These are phyloP conservation scores for Spinus pinus DNA, from an alignment of 2,797 vertebrate genomes.

Conservation along the genomic window DNA sequence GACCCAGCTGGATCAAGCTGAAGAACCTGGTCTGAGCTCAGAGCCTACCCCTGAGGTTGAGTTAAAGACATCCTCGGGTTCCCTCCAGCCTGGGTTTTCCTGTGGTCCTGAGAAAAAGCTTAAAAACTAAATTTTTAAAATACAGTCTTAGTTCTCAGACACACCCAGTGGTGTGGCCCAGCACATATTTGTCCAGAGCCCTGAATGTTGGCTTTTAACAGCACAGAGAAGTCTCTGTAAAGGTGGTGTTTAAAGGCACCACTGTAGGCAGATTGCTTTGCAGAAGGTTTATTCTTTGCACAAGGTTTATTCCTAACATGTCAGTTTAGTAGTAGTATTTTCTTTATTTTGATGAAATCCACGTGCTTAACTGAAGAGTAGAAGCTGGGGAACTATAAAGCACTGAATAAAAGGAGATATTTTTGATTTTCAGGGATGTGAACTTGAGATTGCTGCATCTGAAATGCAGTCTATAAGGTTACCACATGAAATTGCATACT, in stretches of 20 bases:
- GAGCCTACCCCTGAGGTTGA: not conserved
- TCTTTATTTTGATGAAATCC: not conserved
- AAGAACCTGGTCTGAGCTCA: not conserved
- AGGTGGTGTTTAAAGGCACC: not conserved
- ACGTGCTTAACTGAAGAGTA: not conserved
- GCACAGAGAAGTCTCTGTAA: not conserved
- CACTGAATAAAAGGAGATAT: not conserved
- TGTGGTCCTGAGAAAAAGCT: not conserved
- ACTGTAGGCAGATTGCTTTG: not conserved
- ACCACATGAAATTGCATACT: not conserved
- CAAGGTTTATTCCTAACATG: not conserved
- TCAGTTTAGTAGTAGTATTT: not conserved
- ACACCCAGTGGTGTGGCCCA: not conserved
- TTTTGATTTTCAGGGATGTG: not conserved
- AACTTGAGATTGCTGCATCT: not conserved
- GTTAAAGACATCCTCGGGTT: not conserved
- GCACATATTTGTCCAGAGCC: not conserved
- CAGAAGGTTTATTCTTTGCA: not conserved
- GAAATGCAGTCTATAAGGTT: not conserved
- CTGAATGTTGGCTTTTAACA: not conserved
- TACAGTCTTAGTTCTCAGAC: not conserved
- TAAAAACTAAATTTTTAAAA: not conserved
- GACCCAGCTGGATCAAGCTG: not conserved
- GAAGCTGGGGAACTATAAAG: not conserved
- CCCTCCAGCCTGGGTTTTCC: not conserved